Conservation (phyloP, 1,140 invertebrate genomes). For the Drosophila pectinifera region DNA sequence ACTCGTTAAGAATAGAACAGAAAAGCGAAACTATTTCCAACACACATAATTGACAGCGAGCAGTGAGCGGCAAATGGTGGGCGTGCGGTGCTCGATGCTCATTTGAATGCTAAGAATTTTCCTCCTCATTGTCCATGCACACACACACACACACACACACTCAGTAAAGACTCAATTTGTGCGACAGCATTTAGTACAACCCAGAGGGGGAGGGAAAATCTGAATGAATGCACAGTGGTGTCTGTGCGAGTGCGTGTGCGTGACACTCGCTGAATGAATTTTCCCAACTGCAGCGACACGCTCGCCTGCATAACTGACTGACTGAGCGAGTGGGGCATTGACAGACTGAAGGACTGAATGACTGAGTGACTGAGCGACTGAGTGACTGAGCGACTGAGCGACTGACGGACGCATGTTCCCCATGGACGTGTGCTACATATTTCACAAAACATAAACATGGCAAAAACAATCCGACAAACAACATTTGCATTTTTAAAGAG, state of each 20-base stretch:
- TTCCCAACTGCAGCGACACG: conserved; percentile 39
- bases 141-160: conserved; percentile 25
- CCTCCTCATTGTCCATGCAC: conserved; percentile 27
- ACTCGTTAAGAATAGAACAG: conserved; percentile 71
- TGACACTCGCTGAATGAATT: conserved; percentile 55
- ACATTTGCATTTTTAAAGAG: conserved; percentile 59
- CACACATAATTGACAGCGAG: conserved; percentile 40
- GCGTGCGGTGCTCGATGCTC: conserved; percentile 65
- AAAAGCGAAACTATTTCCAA: conserved; percentile 44
- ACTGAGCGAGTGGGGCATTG: no score
- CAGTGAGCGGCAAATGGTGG: conserved; percentile 32
- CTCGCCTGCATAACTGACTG: conserved; percentile 33
- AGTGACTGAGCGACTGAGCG: conserved; percentile 19
- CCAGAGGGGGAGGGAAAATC: conserved; percentile 19
- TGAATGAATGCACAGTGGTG: conserved; percentile 11
- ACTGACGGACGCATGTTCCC: conserved; percentile 25
- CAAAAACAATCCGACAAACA: conserved; percentile 41
- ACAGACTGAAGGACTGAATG: conserved; percentile 26
- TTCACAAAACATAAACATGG: conserved; percentile 42
- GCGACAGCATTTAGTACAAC: conserved; percentile 35
- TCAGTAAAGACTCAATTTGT: conserved; percentile 70
- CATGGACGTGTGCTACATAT: conserved; percentile 62
- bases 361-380: conserved; percentile 17
- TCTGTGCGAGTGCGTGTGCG: conserved; percentile 39
- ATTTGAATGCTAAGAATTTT: conserved; percentile 68